phyloP scores from a whole-genome alignment of 2,113 vertebrate genomes.

The Pelobates fuscus region DNA sequence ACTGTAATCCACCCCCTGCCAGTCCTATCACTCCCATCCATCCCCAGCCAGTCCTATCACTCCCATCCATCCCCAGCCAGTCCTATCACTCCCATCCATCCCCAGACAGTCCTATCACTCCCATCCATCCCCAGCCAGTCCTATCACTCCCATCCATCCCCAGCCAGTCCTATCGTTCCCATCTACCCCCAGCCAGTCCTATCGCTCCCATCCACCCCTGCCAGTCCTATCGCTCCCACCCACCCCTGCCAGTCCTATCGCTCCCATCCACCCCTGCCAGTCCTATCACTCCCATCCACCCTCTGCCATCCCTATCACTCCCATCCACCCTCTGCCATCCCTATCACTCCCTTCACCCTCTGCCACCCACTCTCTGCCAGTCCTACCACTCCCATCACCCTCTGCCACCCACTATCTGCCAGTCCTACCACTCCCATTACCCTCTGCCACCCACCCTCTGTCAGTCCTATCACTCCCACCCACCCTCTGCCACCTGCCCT shows the following conservation, averaged over 20 bases:
- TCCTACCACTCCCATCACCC: too few relatives aligned
- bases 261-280: not conserved
- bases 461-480: not conserved
- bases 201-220: too few relatives aligned
- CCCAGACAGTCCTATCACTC: too few relatives aligned
- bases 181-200: too few relatives aligned
- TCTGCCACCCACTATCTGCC: too few relatives aligned
- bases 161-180: not conserved
- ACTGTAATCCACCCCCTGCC: not conserved
- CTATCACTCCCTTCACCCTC: too few relatives aligned
- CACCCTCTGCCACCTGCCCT: not conserved
- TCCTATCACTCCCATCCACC: not conserved
- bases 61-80: not conserved
- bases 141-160: too few relatives aligned
- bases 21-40: not conserved
- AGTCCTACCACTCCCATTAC: too few relatives aligned
- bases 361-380: not conserved
- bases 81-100: too few relatives aligned
- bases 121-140: constrained; percentile 1
- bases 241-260: not conserved
- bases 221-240: not conserved
- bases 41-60: not conserved
- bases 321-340: too few relatives aligned
- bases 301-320: too few relatives aligned
- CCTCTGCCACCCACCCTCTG: not conserved